Evolutionary conservation across 1,140 invertebrate genomes (phyloP).

Genomic region (Papilio machaon): DNA sequence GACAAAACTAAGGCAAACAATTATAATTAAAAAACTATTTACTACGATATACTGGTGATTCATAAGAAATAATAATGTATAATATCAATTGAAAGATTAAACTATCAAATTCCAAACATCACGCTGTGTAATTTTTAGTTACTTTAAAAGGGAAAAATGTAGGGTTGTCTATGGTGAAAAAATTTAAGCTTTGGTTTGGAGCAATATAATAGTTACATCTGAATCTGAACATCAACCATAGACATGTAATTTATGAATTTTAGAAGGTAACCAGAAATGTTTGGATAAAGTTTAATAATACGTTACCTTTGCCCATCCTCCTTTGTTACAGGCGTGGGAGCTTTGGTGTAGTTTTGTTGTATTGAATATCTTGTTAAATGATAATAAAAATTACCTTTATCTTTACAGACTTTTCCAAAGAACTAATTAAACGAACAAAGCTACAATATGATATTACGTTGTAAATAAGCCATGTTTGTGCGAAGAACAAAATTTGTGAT

Average conservation of each 20-base stretch:
- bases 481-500: constrained; percentile 16
- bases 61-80: too few relatives aligned
- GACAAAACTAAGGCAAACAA: neutral
- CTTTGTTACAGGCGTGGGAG: neutral
- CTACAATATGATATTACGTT: neutral
- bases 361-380: constrained; percentile 1
- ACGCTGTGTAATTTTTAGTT: too few relatives aligned
- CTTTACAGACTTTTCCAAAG: neutral
- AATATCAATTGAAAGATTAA: too few relatives aligned
- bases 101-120: too few relatives aligned
- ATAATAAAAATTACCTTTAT: neutral
- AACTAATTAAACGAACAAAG: constrained; percentile 16
- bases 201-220: too few relatives aligned
- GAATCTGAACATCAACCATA: too few relatives aligned
- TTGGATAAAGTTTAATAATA: neutral
- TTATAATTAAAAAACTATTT: neutral
- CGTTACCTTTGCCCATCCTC: neutral
- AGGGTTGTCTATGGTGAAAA: too few relatives aligned
- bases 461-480: constrained; percentile 10
- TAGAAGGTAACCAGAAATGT: neutral
- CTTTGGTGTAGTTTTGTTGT: neutral
- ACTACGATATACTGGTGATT: too few relatives aligned
- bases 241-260: neutral
- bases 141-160: too few relatives aligned
- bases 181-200: too few relatives aligned